Percentiles rank a stretch among this genome's conserved stretches.
These are phyloP conservation scores for Rynchops niger DNA, from an alignment of 2,113 vertebrate genomes.

Conservation along the genomic window DNA sequence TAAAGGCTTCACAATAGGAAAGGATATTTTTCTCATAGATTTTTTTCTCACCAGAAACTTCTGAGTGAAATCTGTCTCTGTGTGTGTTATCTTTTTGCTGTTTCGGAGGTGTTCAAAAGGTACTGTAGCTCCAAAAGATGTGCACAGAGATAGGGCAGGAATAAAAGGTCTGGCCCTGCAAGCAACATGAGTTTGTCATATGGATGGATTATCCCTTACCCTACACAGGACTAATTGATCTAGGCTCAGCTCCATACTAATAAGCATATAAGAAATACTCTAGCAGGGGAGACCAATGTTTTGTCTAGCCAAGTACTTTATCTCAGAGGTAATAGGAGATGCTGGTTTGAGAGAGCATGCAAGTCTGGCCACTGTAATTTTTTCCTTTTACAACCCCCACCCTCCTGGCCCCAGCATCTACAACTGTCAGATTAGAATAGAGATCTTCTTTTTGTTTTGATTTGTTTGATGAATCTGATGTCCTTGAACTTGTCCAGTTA, in stretches of 20 bases:
- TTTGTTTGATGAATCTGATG: background rate
- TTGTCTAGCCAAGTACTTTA: background rate
- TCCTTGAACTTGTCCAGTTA: background rate
- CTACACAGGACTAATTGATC: background rate
- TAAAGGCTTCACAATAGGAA: background rate
- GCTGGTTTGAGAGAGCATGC: background rate
- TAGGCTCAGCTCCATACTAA: background rate
- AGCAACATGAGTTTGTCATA: background rate
- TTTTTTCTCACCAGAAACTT: background rate
- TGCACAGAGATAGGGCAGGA: background rate
- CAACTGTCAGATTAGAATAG: background rate
- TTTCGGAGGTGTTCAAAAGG: background rate
- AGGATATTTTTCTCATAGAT: background rate
- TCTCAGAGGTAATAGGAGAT: background rate
- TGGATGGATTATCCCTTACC: background rate
- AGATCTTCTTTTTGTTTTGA: background rate
- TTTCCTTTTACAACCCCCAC: rapidly evolving
- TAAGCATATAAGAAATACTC: background rate
- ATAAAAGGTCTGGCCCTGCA: background rate
- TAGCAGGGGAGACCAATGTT: background rate
- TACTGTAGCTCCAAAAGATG: background rate
- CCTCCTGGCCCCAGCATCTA: background rate
- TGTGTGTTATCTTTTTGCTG: background rate
- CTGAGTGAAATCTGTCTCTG: background rate
- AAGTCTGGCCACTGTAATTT: background rate